Evolutionary conservation across 2,113 vertebrate genomes (phyloP), one percentile per base, ranked within the genome.

Genomic region (Pelvicachromis taeniatus): DNA sequence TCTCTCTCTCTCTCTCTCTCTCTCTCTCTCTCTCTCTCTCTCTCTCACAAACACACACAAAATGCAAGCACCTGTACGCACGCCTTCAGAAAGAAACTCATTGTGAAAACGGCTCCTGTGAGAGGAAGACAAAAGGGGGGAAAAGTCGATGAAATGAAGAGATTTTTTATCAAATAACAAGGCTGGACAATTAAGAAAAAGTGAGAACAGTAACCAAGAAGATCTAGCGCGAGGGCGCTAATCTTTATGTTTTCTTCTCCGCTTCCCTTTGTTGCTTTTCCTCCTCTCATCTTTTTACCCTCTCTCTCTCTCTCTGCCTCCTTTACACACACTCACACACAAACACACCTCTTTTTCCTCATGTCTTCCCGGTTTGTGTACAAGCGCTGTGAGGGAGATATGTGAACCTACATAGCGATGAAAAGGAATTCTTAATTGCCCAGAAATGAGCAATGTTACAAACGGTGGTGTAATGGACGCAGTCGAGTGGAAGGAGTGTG

Each of bases 391-490:
- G 96, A 96, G 86, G 84, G 92, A 95, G 94, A 91, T 88, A 88
- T 91, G 94, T 78, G 83, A 96, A 96, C 14, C 26, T 95, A 96
- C 95, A 96, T 93, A 90, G 93, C 92, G 96, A 97, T 97, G 96
- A 98, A 97, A 97, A 96, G 94, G 95, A 96, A 97, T 96, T 95
- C 94, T 94, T 97, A 97, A 97, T 97, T 96, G 96, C 93, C 65
- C 80, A 86, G 92, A 96, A 97, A 94, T 78, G 94, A 95, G 92
- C 92, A 95, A 94, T 80, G 88, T 86, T 88, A 88, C 88, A 95
- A 95, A 96, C 91, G 87, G 93, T 94, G 94, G 91, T 91, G 92
- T 95, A 97, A 96, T 91, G 91, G 95, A 94, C 84, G 80, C 88
- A 80, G 82, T 88, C 38, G 61, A 82, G 92, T 85, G 86, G 88